Percentiles rank a stretch among this genome's conserved stretches.
These are phyloP conservation scores for Hylaeus anthracinus DNA, from an alignment of 1,140 invertebrate species.

Conservation along the genomic window DNA sequence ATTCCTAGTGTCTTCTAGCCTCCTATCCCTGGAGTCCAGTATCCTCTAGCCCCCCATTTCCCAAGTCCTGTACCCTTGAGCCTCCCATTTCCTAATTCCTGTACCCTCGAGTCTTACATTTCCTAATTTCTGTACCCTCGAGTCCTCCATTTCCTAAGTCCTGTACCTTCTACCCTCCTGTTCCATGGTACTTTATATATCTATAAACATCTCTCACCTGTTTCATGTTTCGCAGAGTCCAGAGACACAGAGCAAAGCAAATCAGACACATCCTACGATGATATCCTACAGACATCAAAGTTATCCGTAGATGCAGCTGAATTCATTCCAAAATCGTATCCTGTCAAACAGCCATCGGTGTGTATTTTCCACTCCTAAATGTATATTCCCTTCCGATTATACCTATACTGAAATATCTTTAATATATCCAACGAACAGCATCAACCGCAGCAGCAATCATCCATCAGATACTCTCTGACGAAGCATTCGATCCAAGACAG, in stretches of 20 bases:
- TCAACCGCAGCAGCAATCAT: neutral
- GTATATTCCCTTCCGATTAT: neutral
- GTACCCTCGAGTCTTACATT: too few relatives aligned
- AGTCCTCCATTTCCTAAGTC: too few relatives aligned
- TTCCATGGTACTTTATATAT: neutral
- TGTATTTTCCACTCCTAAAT: neutral
- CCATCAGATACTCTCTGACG: neutral
- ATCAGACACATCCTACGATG: constrained; percentile 20
- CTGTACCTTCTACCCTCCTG: too few relatives aligned
- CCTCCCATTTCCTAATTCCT: too few relatives aligned
- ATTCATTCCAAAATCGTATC: constrained; percentile 66
- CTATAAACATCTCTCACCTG: neutral
- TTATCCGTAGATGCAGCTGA: constrained; percentile 70
- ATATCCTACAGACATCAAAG: constrained; percentile 67
- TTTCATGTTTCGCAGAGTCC: constrained; percentile 7
- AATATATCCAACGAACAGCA: constrained; percentile 7
- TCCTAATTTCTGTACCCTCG: too few relatives aligned
- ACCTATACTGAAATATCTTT: neutral
- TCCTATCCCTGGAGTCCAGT: too few relatives aligned
- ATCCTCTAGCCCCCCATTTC: too few relatives aligned
- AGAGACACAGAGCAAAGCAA: constrained; percentile 11
- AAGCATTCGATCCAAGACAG: constrained; percentile 65
- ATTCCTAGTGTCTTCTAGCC: too few relatives aligned
- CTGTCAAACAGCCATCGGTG: neutral
- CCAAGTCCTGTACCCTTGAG: too few relatives aligned